Base-by-base conservation (phyloP, 2,888 invertebrate genomes). In the Tachystola acroxantha region DNA sequence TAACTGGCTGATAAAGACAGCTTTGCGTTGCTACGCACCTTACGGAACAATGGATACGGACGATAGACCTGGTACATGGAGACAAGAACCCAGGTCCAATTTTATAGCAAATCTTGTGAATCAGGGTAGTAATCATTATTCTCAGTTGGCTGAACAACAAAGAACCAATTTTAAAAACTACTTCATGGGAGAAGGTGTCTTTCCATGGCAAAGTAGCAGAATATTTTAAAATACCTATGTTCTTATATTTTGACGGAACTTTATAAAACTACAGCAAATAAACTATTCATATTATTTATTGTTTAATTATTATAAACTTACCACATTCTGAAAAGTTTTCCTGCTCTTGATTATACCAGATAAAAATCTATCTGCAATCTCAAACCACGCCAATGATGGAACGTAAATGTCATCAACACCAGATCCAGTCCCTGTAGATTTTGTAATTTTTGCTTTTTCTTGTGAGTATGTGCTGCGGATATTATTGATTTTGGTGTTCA, bases 401-500 rank as follows among this genome's bases (percentile, higher is more conserved):
- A 40, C 13, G 10, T 35, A 41, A 32, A 40, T 22, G 24, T 41
- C 41, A 24, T 34, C 35, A n/a, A 27, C 34, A 3, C 37, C 37
- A 30, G 31, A 40, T 14, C 29, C 34, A 3, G 34, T 34, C 2
- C 34, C 6, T 2, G 22, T 16, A 32, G 26, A 40, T 5, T 27
- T 34, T 29, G 14, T 30, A 16, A 14, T 35, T 36, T 16, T 39
- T 25, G 27, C 37, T 29, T 29, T 32, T 5, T 28, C 36, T 26
- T 28, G 39, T 29, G 2, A 25, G 10, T 35, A 35, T 9, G 37
- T 37, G 24, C 40, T 40, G 14, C 37, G 10, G 22, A 35, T 32
- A 19, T 36, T 34, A 24, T 38, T 43, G 16, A 40, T 43, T 40
- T 40, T 43, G 11, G 34, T 39, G 7, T 40, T 33, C 35, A 40